Conservation (phyloP, 2,113 vertebrate species). For the Neogobius melanostomus region DNA sequence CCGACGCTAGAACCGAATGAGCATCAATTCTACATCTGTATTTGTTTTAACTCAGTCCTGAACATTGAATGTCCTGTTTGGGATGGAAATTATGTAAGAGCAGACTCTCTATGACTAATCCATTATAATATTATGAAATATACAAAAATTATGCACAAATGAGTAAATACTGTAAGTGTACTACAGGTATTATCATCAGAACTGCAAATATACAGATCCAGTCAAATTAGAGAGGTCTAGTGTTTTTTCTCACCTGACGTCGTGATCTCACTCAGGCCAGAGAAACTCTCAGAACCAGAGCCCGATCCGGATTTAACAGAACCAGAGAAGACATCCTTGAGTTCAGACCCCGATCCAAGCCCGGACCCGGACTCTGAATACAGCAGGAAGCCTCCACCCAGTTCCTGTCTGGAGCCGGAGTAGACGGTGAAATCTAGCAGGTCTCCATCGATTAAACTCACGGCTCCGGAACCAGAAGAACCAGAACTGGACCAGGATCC, state of each 20-base stretch:
- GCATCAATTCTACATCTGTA: too few species aligned
- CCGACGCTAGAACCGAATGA: too few species aligned
- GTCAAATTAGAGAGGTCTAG: constrained; percentile 71
- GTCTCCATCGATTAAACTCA: neutral
- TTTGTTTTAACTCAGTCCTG: too few species aligned
- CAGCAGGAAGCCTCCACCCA: neutral
- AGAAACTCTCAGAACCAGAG: constrained; percentile 65
- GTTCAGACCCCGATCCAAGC: constrained; percentile 36
- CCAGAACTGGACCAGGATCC: neutral
- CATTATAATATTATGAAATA: too few species aligned
- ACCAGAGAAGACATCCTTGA: constrained; percentile 52
- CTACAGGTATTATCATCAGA: constrained; percentile 45
- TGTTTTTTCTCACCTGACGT: constrained; percentile 64
- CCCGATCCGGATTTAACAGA: constrained; percentile 72
- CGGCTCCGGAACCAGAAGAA: neutral
- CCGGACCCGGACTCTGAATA: constrained; percentile 52
- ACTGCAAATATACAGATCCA: constrained; percentile 33
- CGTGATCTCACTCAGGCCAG: constrained; percentile 67
- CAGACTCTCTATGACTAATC: too few species aligned
- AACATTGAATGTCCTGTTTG: too few species aligned
- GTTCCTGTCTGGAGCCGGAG: neutral
- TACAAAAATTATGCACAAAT: too few species aligned
- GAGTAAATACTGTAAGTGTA: too few species aligned
- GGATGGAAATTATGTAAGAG: too few species aligned
- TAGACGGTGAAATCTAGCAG: neutral